phyloP scores from a whole-genome alignment of 2,888 invertebrate genomes.

The Noctua pronuba region DNA sequence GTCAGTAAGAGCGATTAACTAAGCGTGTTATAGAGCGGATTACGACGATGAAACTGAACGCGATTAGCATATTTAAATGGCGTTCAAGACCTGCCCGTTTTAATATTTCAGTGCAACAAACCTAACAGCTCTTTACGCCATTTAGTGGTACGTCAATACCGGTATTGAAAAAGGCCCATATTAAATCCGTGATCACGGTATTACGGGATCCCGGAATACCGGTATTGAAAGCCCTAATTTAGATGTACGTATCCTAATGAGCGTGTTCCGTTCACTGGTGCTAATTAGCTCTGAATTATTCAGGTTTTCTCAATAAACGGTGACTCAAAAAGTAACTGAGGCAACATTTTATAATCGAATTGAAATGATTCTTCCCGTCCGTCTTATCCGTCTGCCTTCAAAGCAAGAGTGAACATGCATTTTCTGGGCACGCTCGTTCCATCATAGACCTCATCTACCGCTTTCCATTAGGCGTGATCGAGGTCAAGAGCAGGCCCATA shows the following conservation, averaged over 20 bases:
- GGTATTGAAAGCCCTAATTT: too few relatives aligned
- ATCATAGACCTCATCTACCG: too few relatives aligned
- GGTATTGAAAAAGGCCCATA: too few relatives aligned
- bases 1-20: constrained; percentile 35
- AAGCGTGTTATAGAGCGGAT: neutral
- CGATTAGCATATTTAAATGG: neutral
- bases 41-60: too few relatives aligned
- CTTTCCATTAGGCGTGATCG: too few relatives aligned
- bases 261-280: neutral
- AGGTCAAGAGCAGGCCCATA: too few relatives aligned
- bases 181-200: too few relatives aligned
- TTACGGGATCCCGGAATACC: too few relatives aligned
- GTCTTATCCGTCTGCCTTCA: too few relatives aligned
- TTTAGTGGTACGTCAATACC: too few relatives aligned
- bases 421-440: too few relatives aligned
- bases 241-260: neutral
- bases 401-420: too few relatives aligned
- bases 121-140: neutral
- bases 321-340: neutral
- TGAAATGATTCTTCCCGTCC: neutral
- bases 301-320: neutral
- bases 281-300: neutral
- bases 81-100: neutral
- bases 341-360: neutral
- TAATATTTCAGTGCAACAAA: neutral